These are phyloP conservation scores for Leptoteleia sp. DNA, from an alignment of 1,140 invertebrate genomes.

Conservation along the genomic window DNA sequence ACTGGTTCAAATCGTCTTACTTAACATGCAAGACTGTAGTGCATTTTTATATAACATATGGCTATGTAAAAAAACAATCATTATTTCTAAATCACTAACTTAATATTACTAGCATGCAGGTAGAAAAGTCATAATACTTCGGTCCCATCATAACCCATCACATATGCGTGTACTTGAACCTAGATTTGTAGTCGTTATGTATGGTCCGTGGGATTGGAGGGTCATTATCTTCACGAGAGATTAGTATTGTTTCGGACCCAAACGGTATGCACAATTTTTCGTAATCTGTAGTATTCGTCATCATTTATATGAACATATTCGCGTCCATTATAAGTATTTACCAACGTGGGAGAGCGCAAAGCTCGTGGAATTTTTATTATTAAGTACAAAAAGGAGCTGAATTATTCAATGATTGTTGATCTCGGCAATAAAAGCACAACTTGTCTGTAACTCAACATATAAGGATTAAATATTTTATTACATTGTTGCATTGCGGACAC, in stretches of 20 bases:
- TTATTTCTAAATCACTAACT: neutral
- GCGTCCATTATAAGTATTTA: slow-evolving; percentile 41
- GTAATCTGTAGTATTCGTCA: slow-evolving; percentile 42
- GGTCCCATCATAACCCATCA: slow-evolving; percentile 26
- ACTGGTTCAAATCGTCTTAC: neutral
- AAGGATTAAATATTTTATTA: too few species aligned
- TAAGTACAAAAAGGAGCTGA: slow-evolving; percentile 4
- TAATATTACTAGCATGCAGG: neutral
- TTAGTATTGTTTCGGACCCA: slow-evolving; percentile 72
- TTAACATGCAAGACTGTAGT: slow-evolving; percentile 3
- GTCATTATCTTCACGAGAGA: slow-evolving; percentile 72
- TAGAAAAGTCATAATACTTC: neutral
- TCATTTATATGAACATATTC: slow-evolving; percentile 28
- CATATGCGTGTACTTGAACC: slow-evolving; percentile 71
- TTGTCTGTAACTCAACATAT: too few species aligned
- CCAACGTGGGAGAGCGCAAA: slow-evolving; percentile 35
- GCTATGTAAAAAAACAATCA: neutral
- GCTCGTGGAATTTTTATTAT: slow-evolving; percentile 18
- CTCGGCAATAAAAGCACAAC: neutral
- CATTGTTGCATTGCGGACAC: too few species aligned
- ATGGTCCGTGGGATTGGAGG: slow-evolving; percentile 69
- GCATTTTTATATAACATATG: slow-evolving; percentile 8
- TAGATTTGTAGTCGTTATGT: slow-evolving; percentile 68
- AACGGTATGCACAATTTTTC: slow-evolving; percentile 49
- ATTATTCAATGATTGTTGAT: slow-evolving; percentile 21